A percentile compares a stretch with the other conserved stretches of the same genome.
These are phyloP conservation scores for Microcebus griseorufus DNA, from an alignment of 2,113 vertebrate genomes.

Conservation along the genomic window DNA sequence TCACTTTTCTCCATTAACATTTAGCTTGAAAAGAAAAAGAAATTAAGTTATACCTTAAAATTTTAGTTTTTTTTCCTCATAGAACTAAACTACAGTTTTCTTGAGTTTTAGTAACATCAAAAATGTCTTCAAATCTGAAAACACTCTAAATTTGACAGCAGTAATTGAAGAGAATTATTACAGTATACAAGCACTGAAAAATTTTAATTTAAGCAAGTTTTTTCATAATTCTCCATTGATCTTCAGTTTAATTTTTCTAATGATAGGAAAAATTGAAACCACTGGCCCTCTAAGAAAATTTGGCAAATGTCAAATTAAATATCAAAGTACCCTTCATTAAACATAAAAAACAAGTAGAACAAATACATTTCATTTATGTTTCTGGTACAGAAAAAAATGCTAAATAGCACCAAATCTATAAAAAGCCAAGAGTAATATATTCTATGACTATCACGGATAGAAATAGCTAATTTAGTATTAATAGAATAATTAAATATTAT, in stretches of 20 bases:
- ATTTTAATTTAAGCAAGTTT: slow-evolving; percentile 21
- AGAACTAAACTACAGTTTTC: neutral
- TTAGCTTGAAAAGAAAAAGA: slow-evolving; percentile 32
- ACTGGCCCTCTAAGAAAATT: neutral
- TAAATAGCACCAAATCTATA: neutral
- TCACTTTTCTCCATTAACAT: neutral
- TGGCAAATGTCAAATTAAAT: slow-evolving; percentile 26
- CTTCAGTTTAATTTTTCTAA: slow-evolving; percentile 41
- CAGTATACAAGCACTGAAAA: neutral
- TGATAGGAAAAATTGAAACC: neutral
- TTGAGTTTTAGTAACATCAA: slow-evolving; percentile 43
- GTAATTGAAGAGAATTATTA: slow-evolving; percentile 28
- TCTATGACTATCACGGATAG: neutral
- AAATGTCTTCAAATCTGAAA: slow-evolving; percentile 27
- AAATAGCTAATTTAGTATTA: slow-evolving; percentile 16
- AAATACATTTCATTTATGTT: slow-evolving; percentile 24
- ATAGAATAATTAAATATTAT: slow-evolving; percentile 28
- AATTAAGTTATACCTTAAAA: neutral
- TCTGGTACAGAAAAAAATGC: slow-evolving; percentile 5
- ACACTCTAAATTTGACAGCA: slow-evolving; percentile 10
- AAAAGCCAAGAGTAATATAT: slow-evolving; percentile 22
- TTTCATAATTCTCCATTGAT: neutral
- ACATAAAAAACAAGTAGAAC: slow-evolving; percentile 1
- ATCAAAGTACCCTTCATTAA: slow-evolving; percentile 9
- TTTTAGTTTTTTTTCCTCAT: neutral